These are phyloP conservation scores for Ectropis crepuscularia DNA, from an alignment of 2,888 invertebrate species.

Conservation along the genomic window DNA sequence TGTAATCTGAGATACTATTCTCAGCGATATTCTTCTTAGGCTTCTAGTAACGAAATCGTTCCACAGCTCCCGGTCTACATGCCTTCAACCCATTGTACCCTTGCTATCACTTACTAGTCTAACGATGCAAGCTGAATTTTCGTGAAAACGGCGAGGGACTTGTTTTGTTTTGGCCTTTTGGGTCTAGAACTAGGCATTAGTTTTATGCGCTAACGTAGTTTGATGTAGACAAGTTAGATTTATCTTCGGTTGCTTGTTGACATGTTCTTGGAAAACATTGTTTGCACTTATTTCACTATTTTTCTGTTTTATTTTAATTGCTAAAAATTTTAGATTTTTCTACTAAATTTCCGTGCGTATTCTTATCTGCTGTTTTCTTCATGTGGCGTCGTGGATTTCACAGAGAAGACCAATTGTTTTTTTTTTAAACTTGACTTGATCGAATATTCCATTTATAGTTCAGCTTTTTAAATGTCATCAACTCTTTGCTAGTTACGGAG, in stretches of 20 bases:
- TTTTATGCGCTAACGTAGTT: conserved; percentile 15
- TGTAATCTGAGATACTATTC: too few species aligned
- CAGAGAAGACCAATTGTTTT: too few species aligned
- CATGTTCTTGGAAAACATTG: not conserved
- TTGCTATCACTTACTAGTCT: conserved; percentile 51
- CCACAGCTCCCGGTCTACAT: conserved; percentile 18
- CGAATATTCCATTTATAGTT: too few species aligned
- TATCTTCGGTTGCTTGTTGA: conserved; percentile 1
- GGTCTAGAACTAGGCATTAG: conserved; percentile 28
- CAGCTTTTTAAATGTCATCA: too few species aligned
- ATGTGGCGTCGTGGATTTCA: too few species aligned
- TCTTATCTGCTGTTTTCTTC: too few species aligned
- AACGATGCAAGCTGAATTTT: conserved; percentile 49
- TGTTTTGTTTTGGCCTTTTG: conserved; percentile 34
- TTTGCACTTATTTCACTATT: not conserved
- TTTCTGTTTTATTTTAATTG: not conserved
- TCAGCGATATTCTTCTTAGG: too few species aligned
- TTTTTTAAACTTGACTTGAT: too few species aligned
- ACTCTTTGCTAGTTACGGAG: too few species aligned
- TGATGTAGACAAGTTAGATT: conserved; percentile 3
- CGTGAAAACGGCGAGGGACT: conserved; percentile 37
- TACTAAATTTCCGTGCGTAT: too few species aligned
- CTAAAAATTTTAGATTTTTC: too few species aligned
- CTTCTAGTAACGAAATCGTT: conserved; percentile 7
- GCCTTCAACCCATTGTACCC: conserved; percentile 38